Conservation (phyloP, 2,888 invertebrate genomes). For the Drosophila borealis region DNA sequence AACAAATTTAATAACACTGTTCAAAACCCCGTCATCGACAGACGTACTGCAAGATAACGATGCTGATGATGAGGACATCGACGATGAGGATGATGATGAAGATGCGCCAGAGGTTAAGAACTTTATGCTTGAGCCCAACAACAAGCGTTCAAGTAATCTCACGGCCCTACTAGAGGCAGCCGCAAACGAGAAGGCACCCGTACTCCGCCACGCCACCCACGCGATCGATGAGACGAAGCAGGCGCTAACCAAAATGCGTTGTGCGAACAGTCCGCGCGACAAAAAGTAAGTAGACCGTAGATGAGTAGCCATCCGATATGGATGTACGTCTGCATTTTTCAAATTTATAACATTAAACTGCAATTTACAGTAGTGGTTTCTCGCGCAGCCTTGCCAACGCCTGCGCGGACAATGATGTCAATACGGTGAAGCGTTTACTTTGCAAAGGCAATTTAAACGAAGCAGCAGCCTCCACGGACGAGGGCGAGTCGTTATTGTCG, state of each 20-base stretch:
- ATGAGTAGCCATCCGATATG: not conserved
- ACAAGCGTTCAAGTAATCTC: constrained; percentile 86
- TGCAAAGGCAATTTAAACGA: constrained; percentile 97
- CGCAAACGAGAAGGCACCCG: constrained; percentile 85
- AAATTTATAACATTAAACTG: constrained; percentile 22
- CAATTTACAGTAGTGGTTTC: constrained; percentile 79
- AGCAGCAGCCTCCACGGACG: constrained; percentile 91
- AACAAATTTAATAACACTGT: not conserved
- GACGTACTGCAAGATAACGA: constrained; percentile 82
- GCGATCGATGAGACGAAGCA: constrained; percentile 99
- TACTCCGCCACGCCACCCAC: constrained; percentile 87
- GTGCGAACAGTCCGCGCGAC: constrained; percentile 91
- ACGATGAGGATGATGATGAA: constrained; percentile 85
- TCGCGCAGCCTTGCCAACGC: constrained; percentile 95
- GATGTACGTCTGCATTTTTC: not conserved
- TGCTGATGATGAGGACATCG: constrained; percentile 84
- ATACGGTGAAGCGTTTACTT: constrained; percentile 95
- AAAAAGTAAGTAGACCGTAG: constrained; percentile 84
- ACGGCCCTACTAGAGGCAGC: constrained; percentile 98
- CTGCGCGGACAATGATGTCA: constrained; percentile 97
- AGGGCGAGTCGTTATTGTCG: constrained; percentile 97
- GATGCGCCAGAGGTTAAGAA: constrained; percentile 83
- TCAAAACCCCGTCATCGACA: constrained; percentile 5
- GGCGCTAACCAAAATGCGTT: constrained; percentile 97
- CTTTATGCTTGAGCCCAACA: constrained; percentile 85